Evolutionary conservation across 2,113 vertebrate species (phyloP).

Genomic region (Cochlearius cochlearius): DNA sequence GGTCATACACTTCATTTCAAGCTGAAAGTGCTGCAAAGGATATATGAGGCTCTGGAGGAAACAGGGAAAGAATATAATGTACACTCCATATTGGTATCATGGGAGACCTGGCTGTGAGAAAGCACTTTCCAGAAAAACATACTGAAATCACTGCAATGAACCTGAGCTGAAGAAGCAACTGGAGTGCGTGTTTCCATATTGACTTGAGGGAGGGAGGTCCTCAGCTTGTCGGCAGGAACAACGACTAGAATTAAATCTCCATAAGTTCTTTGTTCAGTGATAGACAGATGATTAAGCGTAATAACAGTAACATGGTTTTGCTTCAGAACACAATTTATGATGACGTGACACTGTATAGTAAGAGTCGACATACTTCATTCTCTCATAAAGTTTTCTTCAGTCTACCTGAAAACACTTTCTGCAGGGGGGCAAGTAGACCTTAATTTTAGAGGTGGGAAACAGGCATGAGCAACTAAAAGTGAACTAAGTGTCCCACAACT

Average conservation of each 20-base stretch:
- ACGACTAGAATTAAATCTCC: not conserved
- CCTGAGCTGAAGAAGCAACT: constrained; percentile 27
- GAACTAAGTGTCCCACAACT: not conserved
- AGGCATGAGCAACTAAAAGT: not conserved
- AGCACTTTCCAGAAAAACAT: constrained; percentile 28
- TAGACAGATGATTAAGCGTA: not conserved
- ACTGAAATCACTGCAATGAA: constrained; percentile 11
- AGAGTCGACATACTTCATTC: not conserved
- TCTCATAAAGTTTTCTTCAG: not conserved
- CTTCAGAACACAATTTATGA: not conserved
- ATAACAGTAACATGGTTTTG: not conserved
- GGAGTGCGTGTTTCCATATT: not conserved
- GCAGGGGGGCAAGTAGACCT: not conserved
- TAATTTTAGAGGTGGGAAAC: not conserved
- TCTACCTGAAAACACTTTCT: not conserved
- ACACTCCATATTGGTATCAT: not conserved
- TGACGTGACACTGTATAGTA: not conserved
- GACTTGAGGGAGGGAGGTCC: not conserved
- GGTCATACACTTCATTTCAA: constrained; percentile 40
- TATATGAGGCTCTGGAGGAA: constrained; percentile 41
- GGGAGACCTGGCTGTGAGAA: constrained; percentile 23
- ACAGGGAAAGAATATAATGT: constrained; percentile 18
- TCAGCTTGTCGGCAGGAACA: not conserved
- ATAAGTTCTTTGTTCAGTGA: not conserved
- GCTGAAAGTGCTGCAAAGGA: constrained; percentile 30